These are phyloP conservation scores for Potorous gilbertii DNA, from an alignment of 2,797 vertebrate genomes.

Conservation along the genomic window DNA sequence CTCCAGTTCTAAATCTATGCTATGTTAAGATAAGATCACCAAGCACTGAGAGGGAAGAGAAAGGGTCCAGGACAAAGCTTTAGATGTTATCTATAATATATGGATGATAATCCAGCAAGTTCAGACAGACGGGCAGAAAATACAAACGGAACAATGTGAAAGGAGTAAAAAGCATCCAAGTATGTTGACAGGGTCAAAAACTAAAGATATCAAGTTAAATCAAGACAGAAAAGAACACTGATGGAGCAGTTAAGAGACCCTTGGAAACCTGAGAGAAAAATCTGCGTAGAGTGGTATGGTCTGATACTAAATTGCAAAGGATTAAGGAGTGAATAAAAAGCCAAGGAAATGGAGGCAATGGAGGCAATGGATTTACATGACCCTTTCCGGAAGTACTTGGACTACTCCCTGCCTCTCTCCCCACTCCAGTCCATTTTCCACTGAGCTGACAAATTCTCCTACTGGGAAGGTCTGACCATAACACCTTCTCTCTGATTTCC, in stretches of 20 bases:
- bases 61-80: neutral
- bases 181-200: neutral
- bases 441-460: neutral
- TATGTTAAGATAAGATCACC: neutral
- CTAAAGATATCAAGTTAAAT: neutral
- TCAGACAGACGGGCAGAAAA: neutral
- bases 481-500: neutral
- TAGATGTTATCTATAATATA: neutral
- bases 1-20: neutral
- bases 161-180: too few species aligned
- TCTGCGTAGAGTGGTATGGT: neutral
- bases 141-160: too few species aligned
- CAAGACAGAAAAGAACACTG: neutral
- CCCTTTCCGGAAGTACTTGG: neutral
- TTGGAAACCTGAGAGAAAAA: neutral
- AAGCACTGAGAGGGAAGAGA: neutral
- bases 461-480: neutral
- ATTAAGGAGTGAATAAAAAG: neutral
- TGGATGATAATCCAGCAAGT: neutral
- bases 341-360: neutral
- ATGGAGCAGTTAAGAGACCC: neutral
- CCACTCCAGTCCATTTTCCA: neutral
- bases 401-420: neutral
- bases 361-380: neutral
- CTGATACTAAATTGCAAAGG: neutral